A percentile compares a stretch with the other conserved stretches of the same genome.
phyloP scores from a whole-genome alignment of 1,140 invertebrate genomes.

The Steinernema khuongi region DNA sequence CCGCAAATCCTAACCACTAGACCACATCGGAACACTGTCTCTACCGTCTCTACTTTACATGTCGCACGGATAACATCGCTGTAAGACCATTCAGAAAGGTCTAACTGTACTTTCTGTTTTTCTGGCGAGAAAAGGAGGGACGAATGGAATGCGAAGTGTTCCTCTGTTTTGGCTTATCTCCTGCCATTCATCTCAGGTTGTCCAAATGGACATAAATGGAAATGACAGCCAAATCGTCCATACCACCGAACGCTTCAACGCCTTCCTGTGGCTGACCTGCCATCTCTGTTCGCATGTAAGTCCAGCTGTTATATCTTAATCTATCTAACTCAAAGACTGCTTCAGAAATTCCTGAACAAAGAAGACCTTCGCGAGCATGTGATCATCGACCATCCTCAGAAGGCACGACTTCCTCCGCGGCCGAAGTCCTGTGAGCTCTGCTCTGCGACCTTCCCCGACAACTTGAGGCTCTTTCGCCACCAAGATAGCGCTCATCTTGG shows the following conservation, averaged over 20 bases:
- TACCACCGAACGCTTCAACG: not conserved
- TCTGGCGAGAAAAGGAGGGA: too few species aligned
- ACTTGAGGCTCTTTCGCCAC: not conserved
- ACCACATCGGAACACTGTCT: too few species aligned
- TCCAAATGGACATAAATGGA: not conserved
- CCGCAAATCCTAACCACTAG: too few species aligned
- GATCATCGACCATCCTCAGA: not conserved
- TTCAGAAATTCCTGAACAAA: not conserved
- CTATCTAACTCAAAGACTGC: not conserved
- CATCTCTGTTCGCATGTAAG: not conserved
- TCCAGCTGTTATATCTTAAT: not conserved
- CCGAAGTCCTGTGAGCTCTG: not conserved
- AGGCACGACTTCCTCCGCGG: not conserved
- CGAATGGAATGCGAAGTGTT: too few species aligned
- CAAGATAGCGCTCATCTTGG: not conserved
- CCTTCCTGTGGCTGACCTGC: not conserved
- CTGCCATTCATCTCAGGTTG: not conserved
- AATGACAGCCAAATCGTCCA: not conserved
- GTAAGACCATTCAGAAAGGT: too few species aligned
- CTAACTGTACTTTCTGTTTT: too few species aligned
- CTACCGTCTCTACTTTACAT: too few species aligned
- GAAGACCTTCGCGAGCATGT: not conserved
- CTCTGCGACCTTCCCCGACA: not conserved
- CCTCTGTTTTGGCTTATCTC: not conserved
- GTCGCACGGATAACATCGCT: too few species aligned